Conservation (phyloP, 2,888 invertebrate genomes). For the Napeogenes inachia region DNA sequence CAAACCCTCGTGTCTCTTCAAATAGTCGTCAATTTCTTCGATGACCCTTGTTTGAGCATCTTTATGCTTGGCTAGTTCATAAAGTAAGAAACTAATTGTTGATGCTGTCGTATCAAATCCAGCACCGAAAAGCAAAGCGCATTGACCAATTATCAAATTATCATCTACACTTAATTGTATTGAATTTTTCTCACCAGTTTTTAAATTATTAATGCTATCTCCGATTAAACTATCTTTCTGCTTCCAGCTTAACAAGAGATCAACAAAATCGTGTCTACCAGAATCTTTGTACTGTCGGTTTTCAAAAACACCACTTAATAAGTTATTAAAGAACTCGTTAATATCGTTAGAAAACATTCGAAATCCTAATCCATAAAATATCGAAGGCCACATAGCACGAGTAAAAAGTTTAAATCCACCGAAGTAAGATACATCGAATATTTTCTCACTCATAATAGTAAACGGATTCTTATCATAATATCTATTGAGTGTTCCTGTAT, state of each 20-base stretch:
- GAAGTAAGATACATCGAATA: conserved; percentile 37
- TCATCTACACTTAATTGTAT: conserved; percentile 46
- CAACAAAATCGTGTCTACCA: conserved; percentile 47
- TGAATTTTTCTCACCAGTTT: conserved; percentile 33
- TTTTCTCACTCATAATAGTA: conserved; percentile 35
- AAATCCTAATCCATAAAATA: conserved; percentile 48
- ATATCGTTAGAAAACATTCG: conserved; percentile 35
- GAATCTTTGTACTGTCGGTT: conserved; percentile 39
- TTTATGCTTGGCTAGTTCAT: conserved; percentile 44
- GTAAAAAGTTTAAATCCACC: conserved; percentile 37
- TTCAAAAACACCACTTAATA: conserved; percentile 41
- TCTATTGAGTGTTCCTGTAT: conserved; percentile 34
- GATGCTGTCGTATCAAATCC: conserved; percentile 50
- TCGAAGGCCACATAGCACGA: conserved; percentile 45
- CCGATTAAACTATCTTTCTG: conserved; percentile 41
- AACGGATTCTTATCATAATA: conserved; percentile 42
- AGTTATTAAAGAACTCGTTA: conserved; percentile 38
- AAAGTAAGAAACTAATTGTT: conserved; percentile 40
- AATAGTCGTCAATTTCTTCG: conserved; percentile 42
- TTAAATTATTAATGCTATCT: conserved; percentile 43
- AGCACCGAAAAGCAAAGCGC: conserved; percentile 64
- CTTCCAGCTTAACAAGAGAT: conserved; percentile 42
- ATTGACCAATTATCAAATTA: conserved; percentile 70
- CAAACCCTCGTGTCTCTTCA: conserved; percentile 31
- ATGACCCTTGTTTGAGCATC: conserved; percentile 35